These are phyloP conservation scores for Cebidichthys violaceus DNA, from an alignment of 2,113 vertebrate genomes.

Conservation along the genomic window DNA sequence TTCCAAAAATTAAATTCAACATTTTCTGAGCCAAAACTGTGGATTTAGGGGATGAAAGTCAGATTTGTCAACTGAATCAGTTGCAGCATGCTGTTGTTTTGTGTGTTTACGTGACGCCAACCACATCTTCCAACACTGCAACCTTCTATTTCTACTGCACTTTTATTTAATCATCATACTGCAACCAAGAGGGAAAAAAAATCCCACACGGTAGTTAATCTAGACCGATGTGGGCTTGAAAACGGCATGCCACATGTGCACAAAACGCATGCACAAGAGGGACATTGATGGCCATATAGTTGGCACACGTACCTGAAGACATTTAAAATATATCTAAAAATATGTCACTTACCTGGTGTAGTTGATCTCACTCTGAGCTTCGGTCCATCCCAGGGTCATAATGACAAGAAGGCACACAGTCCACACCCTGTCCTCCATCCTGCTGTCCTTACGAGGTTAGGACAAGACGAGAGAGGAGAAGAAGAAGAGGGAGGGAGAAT, in stretches of 20 bases:
- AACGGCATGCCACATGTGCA: conserved; percentile 65
- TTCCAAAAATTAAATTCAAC: background rate
- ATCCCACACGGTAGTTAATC: conserved; percentile 20
- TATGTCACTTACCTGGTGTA: conserved; percentile 74
- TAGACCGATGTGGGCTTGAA: conserved; percentile 35
- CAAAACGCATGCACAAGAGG: conserved; percentile 25
- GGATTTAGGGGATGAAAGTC: background rate
- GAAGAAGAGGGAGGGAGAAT: conserved; percentile 38
- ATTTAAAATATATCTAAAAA: background rate
- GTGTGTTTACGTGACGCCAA: conserved; percentile 58
- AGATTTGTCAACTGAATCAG: background rate
- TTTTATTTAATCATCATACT: conserved; percentile 44
- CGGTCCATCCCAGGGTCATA: conserved; percentile 72
- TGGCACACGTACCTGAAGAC: background rate
- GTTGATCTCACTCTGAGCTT: conserved; percentile 79
- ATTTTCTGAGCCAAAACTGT: background rate
- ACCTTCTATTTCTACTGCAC: conserved; percentile 54
- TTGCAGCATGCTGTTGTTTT: conserved; percentile 38
- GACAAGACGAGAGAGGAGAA: conserved; percentile 50
- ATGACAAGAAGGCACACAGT: conserved; percentile 65
- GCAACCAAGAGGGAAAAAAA: conserved; percentile 9
- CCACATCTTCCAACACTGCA: conserved; percentile 50
- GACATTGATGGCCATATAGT: background rate
- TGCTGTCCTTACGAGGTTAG: conserved; percentile 61
- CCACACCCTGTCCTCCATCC: conserved; percentile 77